phyloP scores from a whole-genome alignment of 1,140 invertebrate genomes.

The Vanessa tameamea region DNA sequence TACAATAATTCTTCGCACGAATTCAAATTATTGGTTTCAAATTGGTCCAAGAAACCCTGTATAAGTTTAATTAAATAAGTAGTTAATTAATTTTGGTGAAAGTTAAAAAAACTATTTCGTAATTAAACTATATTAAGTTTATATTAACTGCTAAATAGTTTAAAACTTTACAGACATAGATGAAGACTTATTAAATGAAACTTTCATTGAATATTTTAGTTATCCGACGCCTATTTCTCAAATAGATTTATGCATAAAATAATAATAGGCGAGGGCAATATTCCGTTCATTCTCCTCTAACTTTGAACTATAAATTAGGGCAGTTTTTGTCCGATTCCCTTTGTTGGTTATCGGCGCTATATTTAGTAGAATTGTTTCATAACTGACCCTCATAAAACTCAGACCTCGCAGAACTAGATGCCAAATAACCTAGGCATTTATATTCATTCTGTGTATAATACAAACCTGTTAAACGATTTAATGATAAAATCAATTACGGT shows the following conservation, averaged over 20 bases:
- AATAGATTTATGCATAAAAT: slow-evolving; percentile 25
- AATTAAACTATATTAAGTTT: not conserved
- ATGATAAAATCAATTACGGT: slow-evolving; percentile 12
- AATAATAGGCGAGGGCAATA: slow-evolving; percentile 18
- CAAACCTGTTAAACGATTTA: slow-evolving; percentile 16
- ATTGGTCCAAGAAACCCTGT: too few species aligned
- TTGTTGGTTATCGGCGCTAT: slow-evolving; percentile 22
- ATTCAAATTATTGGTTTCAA: too few species aligned
- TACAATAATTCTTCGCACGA: too few species aligned
- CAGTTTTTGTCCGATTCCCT: slow-evolving; percentile 34
- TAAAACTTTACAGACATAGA: not conserved
- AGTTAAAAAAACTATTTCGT: not conserved
- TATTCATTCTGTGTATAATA: slow-evolving; percentile 15
- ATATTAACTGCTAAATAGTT: not conserved
- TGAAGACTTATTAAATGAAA: too few species aligned
- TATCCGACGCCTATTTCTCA: slow-evolving; percentile 2
- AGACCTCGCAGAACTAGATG: slow-evolving; percentile 16
- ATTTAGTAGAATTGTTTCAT: slow-evolving; percentile 34
- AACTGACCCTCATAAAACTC: slow-evolving; percentile 32
- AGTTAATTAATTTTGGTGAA: too few species aligned
- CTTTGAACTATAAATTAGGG: slow-evolving; percentile 30
- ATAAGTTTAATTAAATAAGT: too few species aligned
- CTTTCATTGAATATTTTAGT: not conserved
- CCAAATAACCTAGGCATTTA: slow-evolving; percentile 20
- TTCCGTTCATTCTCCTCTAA: slow-evolving; percentile 20